Evolutionary conservation across 1,140 invertebrate species (phyloP).

Genomic region (Probaryconus sp.): DNA sequence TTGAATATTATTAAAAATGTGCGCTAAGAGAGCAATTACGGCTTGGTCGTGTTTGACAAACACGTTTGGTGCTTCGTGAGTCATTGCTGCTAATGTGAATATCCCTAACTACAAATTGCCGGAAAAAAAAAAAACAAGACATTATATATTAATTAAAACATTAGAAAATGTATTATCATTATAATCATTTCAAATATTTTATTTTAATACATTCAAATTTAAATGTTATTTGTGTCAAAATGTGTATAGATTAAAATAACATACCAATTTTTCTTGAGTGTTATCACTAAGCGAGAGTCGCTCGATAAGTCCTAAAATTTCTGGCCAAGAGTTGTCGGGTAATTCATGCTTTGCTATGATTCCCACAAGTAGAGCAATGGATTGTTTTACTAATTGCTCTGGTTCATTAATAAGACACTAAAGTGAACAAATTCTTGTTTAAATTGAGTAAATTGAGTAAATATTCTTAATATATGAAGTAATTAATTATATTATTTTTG

Average conservation of each 20-base stretch:
- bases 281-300: slow-evolving; percentile 79
- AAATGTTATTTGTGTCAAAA: too few relatives aligned
- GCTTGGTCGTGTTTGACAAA: slow-evolving; percentile 79
- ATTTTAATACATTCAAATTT: too few relatives aligned
- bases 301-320: slow-evolving; percentile 84
- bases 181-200: slow-evolving; percentile 4
- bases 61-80: slow-evolving; percentile 80
- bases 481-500: too few relatives aligned
- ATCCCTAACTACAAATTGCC: slow-evolving; percentile 86
- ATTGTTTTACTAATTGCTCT: slow-evolving; percentile 82
- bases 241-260: slow-evolving; percentile 2
- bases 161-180: slow-evolving; percentile 11
- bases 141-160: neutral
- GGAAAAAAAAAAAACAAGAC: slow-evolving; percentile 53
- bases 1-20: slow-evolving; percentile 77
- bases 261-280: slow-evolving; percentile 81
- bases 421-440: slow-evolving; percentile 52
- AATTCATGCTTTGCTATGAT: slow-evolving; percentile 86
- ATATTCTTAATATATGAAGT: too few relatives aligned
- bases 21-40: slow-evolving; percentile 79
- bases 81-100: slow-evolving; percentile 82
- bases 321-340: slow-evolving; percentile 82
- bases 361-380: slow-evolving; percentile 83
- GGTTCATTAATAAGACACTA: slow-evolving; percentile 82
- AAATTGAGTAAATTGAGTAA: neutral